Evolutionary conservation across 1,140 invertebrate genomes (phyloP).

Genomic region (Dendroctonus ponderosae): DNA sequence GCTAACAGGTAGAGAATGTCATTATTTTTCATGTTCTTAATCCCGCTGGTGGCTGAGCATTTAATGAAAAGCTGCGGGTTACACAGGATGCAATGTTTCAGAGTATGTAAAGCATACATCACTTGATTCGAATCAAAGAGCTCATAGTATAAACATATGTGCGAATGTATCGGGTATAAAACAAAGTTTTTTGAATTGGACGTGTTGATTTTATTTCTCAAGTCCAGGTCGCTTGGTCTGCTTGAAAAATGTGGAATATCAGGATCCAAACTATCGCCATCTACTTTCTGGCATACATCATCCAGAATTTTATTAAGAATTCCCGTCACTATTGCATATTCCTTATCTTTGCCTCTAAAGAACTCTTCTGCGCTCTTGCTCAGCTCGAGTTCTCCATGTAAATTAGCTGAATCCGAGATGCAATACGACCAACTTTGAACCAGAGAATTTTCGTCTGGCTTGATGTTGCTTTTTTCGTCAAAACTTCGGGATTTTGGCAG

Average conservation of each 20-base stretch:
- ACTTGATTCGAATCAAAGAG: slow-evolving; percentile 77
- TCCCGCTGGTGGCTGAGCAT: slow-evolving; percentile 47
- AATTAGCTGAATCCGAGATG: slow-evolving; percentile 46
- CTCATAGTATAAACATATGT: slow-evolving; percentile 79
- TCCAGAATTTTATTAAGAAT: slow-evolving; percentile 46
- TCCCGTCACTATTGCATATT: slow-evolving; percentile 39
- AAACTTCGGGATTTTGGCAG: slow-evolving; percentile 50
- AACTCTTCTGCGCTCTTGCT: slow-evolving; percentile 49
- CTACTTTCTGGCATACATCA: slow-evolving; percentile 41
- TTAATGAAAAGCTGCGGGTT: slow-evolving; percentile 71
- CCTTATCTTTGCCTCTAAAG: slow-evolving; percentile 42
- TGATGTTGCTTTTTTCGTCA: slow-evolving; percentile 45
- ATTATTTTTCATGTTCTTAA: slow-evolving; percentile 52
- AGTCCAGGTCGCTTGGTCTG: slow-evolving; percentile 40
- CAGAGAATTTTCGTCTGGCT: slow-evolving; percentile 40
- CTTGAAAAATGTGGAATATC: slow-evolving; percentile 7
- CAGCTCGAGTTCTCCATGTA: slow-evolving; percentile 44
- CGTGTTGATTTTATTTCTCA: slow-evolving; percentile 45
- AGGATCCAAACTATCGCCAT: slow-evolving; percentile 11
- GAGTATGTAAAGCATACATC: slow-evolving; percentile 73
- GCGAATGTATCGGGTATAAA: slow-evolving; percentile 78
- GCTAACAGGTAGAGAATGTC: slow-evolving; percentile 66
- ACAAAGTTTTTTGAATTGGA: slow-evolving; percentile 50
- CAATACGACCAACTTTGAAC: slow-evolving; percentile 50
- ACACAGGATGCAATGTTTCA: slow-evolving; percentile 71